phyloP scores from a whole-genome alignment of 1,140 invertebrate genomes.

The Papilio polytes region DNA sequence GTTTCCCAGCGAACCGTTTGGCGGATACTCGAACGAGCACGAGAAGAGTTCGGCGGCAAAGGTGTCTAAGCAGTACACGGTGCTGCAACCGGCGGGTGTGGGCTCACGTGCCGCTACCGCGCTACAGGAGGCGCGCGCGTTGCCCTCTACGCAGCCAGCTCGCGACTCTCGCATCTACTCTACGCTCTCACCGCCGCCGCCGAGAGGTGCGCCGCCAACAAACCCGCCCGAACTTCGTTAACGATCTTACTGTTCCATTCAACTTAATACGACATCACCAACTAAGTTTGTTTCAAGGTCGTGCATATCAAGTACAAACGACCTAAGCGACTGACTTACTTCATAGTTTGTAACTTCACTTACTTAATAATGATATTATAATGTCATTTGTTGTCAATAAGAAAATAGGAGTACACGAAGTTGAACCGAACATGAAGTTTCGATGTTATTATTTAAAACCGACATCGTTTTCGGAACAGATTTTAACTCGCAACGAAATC shows the following conservation, averaged over 20 bases:
- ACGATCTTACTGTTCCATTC: conserved; percentile 68
- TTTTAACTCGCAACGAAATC: conserved; percentile 44
- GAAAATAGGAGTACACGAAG: not conserved
- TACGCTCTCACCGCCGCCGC: conserved; percentile 89
- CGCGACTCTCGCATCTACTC: conserved; percentile 79
- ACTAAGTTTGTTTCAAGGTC: conserved; percentile 81
- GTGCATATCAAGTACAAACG: conserved; percentile 13
- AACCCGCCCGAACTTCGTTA: conserved; percentile 69
- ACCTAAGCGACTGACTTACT: conserved; percentile 7
- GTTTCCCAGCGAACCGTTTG: conserved; percentile 72
- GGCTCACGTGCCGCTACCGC: conserved; percentile 91
- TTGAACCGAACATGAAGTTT: conserved; percentile 16
- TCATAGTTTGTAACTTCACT: not conserved
- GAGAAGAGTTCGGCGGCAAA: conserved; percentile 67
- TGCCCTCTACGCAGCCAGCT: conserved; percentile 83
- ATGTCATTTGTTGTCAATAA: not conserved
- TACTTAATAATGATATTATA: not conserved
- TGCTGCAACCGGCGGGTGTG: conserved; percentile 90
- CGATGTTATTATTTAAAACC: conserved; percentile 45
- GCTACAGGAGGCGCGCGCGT: conserved; percentile 90
- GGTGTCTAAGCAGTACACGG: conserved; percentile 89
- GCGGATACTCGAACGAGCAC: conserved; percentile 74
- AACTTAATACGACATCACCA: conserved; percentile 66
- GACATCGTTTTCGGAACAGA: conserved; percentile 38
- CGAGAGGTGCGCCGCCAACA: conserved; percentile 86